Conservation (phyloP, 2,797 vertebrate genomes). For the Cyclopterus lumpus region DNA sequence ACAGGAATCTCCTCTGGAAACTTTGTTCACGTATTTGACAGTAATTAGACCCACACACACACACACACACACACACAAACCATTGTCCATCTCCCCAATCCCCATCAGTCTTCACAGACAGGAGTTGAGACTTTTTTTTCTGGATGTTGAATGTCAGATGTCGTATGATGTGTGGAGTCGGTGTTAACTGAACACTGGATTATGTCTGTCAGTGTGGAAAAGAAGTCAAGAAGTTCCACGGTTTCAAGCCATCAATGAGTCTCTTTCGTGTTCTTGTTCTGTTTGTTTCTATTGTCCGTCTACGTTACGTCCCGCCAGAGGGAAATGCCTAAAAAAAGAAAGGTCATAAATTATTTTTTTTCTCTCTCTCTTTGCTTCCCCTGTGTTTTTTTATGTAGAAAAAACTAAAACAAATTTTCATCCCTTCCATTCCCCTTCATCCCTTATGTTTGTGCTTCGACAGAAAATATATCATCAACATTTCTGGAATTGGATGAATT, state of each 20-base stretch:
- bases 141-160: conserved; percentile 58
- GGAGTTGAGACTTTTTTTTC: conserved; percentile 44
- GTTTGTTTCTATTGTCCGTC: conserved; percentile 3
- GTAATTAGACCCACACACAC: conserved; percentile 65
- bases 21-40: conserved; percentile 61
- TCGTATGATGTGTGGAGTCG: conserved; percentile 48
- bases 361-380: not conserved
- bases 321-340: not conserved
- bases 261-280: not conserved
- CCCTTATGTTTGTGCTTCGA: not conserved
- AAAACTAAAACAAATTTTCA: no score
- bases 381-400: not conserved
- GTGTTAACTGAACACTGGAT: conserved; percentile 46
- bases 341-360: not conserved
- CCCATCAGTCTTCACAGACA: conserved; percentile 37
- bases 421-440: not conserved
- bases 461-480: not conserved
- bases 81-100: conserved; percentile 48
- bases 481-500: not conserved
- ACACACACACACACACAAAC: conserved; percentile 60
- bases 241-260: conserved; percentile 35
- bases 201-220: conserved; percentile 55
- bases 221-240: conserved; percentile 39
- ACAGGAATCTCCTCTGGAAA: conserved; percentile 64
- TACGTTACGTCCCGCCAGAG: not conserved